These are phyloP conservation scores for Cosmia trapezina DNA, from an alignment of 2,888 invertebrate genomes.

Conservation along the genomic window DNA sequence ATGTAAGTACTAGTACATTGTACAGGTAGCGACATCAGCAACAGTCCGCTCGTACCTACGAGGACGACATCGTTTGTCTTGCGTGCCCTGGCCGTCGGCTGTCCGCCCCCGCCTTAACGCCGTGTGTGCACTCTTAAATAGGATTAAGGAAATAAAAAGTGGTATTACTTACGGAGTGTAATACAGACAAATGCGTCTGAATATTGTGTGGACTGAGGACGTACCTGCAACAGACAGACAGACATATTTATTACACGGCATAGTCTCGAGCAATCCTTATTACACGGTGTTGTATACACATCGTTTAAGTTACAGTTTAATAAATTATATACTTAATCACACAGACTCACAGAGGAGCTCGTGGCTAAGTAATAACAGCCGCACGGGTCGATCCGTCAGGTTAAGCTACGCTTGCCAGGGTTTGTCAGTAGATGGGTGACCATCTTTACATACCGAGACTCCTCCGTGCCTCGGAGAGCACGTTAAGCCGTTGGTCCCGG, in stretches of 20 bases:
- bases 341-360: too few relatives aligned
- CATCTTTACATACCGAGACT: too few relatives aligned
- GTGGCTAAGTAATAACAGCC: too few relatives aligned
- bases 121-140: conserved; percentile 63
- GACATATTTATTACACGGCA: conserved; percentile 55
- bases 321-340: neutral
- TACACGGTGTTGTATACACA: neutral
- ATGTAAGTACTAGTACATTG: neutral
- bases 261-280: conserved; percentile 1
- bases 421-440: too few relatives aligned
- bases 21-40: conserved; percentile 48
- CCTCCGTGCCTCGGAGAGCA: too few relatives aligned
- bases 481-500: too few relatives aligned
- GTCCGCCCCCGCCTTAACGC: conserved; percentile 20
- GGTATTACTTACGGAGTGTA: conserved; percentile 59
- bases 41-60: conserved; percentile 48
- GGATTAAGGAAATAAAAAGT: conserved; percentile 61
- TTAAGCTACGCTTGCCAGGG: too few relatives aligned
- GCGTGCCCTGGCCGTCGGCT: conserved; percentile 27
- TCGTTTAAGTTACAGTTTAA: neutral
- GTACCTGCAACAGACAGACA: conserved; percentile 70
- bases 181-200: conserved; percentile 47
- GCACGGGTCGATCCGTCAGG: too few relatives aligned
- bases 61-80: conserved; percentile 64
- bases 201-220: conserved; percentile 32